Percentiles rank a stretch among this genome's conserved stretches.
phyloP scores from a whole-genome alignment of 2,113 vertebrate genomes.

The Lasiurus borealis region DNA sequence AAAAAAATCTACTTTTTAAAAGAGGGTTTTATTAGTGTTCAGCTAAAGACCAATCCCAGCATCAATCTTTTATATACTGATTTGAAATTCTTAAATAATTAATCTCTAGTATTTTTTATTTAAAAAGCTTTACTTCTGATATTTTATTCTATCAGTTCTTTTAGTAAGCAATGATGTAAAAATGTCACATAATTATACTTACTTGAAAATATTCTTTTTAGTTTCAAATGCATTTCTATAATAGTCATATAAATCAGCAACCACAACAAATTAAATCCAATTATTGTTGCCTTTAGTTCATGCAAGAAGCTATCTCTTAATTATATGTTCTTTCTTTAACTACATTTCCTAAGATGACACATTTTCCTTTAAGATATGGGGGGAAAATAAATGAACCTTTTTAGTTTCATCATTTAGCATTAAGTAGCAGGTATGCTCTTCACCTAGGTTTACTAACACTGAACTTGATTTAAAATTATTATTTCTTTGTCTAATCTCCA shows the following conservation, averaged over 20 bases:
- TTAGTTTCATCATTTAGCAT: neutral
- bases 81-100: conserved; percentile 72
- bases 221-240: conserved; percentile 18
- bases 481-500: neutral
- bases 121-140: neutral
- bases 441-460: neutral
- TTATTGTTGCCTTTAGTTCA: neutral
- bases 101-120: conserved; percentile 51
- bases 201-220: conserved; percentile 37
- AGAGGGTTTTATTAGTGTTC: neutral
- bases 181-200: conserved; percentile 39
- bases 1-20: neutral
- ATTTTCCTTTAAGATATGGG: neutral
- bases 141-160: conserved; percentile 44
- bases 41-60: neutral
- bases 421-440: neutral
- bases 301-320: neutral
- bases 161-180: conserved; percentile 63
- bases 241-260: conserved; percentile 57
- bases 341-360: neutral
- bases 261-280: conserved; percentile 25
- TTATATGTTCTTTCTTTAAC: neutral
- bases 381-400: neutral
- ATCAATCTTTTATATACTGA: conserved; percentile 45
- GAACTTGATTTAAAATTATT: neutral